phyloP scores from a whole-genome alignment of 1,140 invertebrate species.

The Phymastichus coffea region DNA sequence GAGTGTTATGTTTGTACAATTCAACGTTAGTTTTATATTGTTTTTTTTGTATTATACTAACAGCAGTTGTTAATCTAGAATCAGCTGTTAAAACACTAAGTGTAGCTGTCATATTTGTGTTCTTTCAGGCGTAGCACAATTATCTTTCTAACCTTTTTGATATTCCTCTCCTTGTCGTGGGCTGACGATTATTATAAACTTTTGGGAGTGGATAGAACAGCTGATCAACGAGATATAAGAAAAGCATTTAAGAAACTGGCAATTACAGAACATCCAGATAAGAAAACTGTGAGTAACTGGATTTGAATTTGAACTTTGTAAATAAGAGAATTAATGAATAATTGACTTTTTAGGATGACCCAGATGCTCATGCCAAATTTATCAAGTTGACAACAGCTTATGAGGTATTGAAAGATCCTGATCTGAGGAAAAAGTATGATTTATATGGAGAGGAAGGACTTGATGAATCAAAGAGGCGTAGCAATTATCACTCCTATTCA shows the following conservation, averaged over 20 bases:
- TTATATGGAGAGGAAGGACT: conserved; percentile 74
- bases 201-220: conserved; percentile 69
- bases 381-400: conserved; percentile 78
- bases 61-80: too few species aligned
- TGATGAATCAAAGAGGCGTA: conserved; percentile 55
- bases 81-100: too few species aligned
- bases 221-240: conserved; percentile 72
- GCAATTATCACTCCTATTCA: conserved; percentile 76
- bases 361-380: conserved; percentile 74
- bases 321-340: not conserved
- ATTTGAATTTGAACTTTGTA: too few species aligned
- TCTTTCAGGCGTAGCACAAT: too few species aligned
- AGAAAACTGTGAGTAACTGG: conserved; percentile 71
- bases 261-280: conserved; percentile 80
- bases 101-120: too few species aligned
- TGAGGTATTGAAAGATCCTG: conserved; percentile 81
- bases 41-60: too few species aligned
- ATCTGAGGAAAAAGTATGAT: conserved; percentile 75
- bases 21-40: too few species aligned
- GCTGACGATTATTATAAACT: conserved; percentile 66
- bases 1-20: too few species aligned
- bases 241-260: conserved; percentile 82
- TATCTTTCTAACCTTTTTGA: too few species aligned
- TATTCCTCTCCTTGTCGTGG: conserved; percentile 23
- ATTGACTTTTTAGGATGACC: conserved; percentile 62